Base-by-base conservation (phyloP, 2,888 invertebrate genomes). In the Phortica okadai region DNA sequence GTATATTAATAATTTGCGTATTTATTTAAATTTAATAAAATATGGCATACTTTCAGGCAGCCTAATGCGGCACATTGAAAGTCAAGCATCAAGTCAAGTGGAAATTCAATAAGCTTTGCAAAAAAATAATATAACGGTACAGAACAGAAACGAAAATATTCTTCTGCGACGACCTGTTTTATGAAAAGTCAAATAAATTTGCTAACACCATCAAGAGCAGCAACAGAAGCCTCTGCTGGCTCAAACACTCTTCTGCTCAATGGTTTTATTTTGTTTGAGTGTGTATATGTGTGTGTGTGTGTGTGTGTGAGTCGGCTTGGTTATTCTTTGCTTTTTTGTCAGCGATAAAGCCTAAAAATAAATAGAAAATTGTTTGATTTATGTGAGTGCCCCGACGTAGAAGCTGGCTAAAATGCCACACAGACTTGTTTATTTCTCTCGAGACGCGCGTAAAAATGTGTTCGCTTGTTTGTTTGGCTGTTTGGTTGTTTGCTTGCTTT, bases 81-180 rank as follows among this genome's bases (percentile, higher is more conserved):
- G 6, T 58, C 41, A 42, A 56, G 42, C 58, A 58, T n/a, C 64
- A 73, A 70, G 74, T 62, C 74, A 74, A 74, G 74, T 74, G 74
- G 74, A 74, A 74, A 74, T 74, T 74, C 74, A 74, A 74, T 74
- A 74, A 74, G 64, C 54, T 33, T 10, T n/a, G 66, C 66, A 41
- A 10, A 42, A 66, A 66, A 66, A 42, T 6, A 67, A n/a, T 42
- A n/a, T 25, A 69, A 45, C 33, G 4, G 33, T 33, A 5, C 33
- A 33, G 33, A 69, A 42, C 25, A 16, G 62, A 42, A 21, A 69
- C n/a, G 42, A 69, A 69, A 45, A 50, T 69, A 45, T 69, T 50
- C 69, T 6, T 14, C 5, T 11, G 10, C 50, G 50, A 8, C 8
- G 14, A 50, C 2, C 50, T 50, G 50, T 11, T 50, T 11, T 50